Conservation (phyloP, 2,888 invertebrate genomes). For the Thereva nobilitata region DNA sequence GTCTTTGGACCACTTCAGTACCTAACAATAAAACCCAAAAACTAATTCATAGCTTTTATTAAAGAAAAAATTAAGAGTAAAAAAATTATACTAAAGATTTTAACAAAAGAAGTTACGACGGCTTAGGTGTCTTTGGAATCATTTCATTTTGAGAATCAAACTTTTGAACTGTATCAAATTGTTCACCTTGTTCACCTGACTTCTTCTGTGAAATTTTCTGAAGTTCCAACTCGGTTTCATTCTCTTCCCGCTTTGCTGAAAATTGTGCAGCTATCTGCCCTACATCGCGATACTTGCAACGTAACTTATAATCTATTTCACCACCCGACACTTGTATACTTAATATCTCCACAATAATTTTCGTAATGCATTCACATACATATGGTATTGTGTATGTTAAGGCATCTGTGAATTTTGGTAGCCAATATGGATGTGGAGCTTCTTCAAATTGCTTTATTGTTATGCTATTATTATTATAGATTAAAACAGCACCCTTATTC, state of each 20-base stretch:
- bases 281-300: slow-evolving; percentile 5
- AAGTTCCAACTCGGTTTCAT: slow-evolving; percentile 13
- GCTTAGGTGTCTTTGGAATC: too few relatives aligned
- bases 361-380: slow-evolving; percentile 95
- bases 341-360: slow-evolving; percentile 97
- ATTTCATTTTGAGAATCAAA: too few relatives aligned
- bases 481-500: slow-evolving; percentile 97
- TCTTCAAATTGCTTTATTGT: slow-evolving; percentile 99
- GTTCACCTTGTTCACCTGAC: too few relatives aligned
- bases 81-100: too few relatives aligned
- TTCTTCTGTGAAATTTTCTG: too few relatives aligned
- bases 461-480: slow-evolving; percentile 99
- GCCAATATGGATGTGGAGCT: slow-evolving; percentile 97
- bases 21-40: too few relatives aligned
- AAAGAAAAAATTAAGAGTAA: too few relatives aligned
- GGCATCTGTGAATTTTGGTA: slow-evolving; percentile 99
- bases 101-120: too few relatives aligned
- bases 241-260: slow-evolving; percentile 7
- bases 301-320: slow-evolving; percentile 68
- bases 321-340: slow-evolving; percentile 89
- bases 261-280: slow-evolving; percentile 10
- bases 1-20: too few relatives aligned
- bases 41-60: too few relatives aligned
- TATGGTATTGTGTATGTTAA: slow-evolving; percentile 98
- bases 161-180: too few relatives aligned